Evolutionary conservation across 2,113 vertebrate species (phyloP), one percentile per base, ranked within the genome.

Genomic region (Ailuropoda melanoleuca): DNA sequence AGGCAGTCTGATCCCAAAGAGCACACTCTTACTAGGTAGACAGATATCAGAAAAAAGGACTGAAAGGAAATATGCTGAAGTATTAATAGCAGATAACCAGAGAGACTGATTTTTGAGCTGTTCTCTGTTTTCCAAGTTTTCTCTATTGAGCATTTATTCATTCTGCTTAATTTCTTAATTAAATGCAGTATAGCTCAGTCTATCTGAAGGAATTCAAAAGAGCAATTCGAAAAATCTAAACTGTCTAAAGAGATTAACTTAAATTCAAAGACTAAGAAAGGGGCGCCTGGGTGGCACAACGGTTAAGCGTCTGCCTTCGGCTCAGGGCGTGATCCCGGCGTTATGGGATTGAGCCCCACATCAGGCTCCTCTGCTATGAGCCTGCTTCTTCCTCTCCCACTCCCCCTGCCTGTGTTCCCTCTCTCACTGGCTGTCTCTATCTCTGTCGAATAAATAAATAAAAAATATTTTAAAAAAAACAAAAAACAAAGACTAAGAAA

Each of bases 181-280:
- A 77, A 88, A 68, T 75, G 77, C 60, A 80, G 10, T 66, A 48
- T 55, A 93, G 58, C 48, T 91, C 84, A 93, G 90, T 85, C 19
- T 95, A 96, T 43, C 39, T 88, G 37, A 88, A 88, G 43, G 11
- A 95, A 74, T 39, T 83, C 58, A 84, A 90, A 89, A 97, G 58
- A 74, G 14, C 50, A 92, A 3, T 70, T 93, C 39, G 68, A 88
- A 86, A 82, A 93, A 77, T 39, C 55, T 78, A 50, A 94, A 81
- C 56, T 82, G 29, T 89, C 56, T 87, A 48, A 58, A 96, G 39
- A 97, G 62, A 92, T 77, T 88, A 87, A 77, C 39, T 97, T 88
- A 97, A 74, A 97, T 78, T 89, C 34, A 98, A 95, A 89, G 31
- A 72, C 74, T 86, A 29, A 82, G 64, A 92, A 92, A 96, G n/a